Conservation (phyloP, 2,113 vertebrate species). For the Meles meles region DNA sequence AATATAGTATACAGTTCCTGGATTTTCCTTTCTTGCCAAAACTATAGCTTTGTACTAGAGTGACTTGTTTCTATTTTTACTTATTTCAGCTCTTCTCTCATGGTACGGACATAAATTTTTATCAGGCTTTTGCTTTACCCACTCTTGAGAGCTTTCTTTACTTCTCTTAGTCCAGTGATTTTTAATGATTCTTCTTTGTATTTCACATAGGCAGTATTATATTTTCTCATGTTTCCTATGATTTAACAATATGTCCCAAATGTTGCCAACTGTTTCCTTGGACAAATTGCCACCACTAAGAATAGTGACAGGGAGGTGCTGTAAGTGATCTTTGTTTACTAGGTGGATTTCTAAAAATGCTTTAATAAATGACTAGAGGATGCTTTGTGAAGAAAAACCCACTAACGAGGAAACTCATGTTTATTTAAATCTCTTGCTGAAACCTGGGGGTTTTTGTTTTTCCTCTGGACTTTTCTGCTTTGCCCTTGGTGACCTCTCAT, state of each 20-base stretch:
- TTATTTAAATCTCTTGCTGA: constrained; percentile 36
- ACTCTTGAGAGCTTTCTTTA: not conserved
- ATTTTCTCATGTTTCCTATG: not conserved
- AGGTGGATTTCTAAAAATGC: not conserved
- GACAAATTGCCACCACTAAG: not conserved
- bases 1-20: not conserved
- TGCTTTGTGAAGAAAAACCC: not conserved
- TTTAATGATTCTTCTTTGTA: not conserved
- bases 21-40: not conserved
- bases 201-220: not conserved
- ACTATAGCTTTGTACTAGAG: not conserved
- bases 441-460: not conserved
- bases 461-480: not conserved
- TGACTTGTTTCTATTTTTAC: not conserved
- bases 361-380: not conserved
- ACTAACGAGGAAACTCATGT: not conserved
- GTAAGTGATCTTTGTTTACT: not conserved
- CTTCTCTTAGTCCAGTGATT: not conserved
- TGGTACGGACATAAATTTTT: not conserved
- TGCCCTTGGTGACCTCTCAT: constrained; percentile 19
- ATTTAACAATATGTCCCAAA: not conserved
- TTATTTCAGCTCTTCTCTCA: constrained; percentile 9
- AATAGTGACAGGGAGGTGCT: not conserved
- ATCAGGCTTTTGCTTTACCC: not conserved
- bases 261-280: not conserved